Evolutionary conservation across 2,113 vertebrate species (phyloP).

Genomic region (Lampris incognitus): DNA sequence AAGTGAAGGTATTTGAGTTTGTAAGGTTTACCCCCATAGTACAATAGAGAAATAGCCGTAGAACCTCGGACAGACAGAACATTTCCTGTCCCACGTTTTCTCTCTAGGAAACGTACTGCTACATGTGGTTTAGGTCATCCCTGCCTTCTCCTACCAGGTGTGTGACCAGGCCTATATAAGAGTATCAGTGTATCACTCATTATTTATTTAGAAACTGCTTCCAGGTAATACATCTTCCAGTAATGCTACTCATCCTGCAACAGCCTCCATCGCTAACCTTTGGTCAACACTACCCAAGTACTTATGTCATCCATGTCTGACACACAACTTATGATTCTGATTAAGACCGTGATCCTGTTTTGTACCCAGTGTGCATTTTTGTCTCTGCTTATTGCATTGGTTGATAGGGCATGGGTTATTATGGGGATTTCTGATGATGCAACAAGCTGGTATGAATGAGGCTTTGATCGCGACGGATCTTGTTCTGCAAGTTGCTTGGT

Average conservation of each 20-base stretch:
- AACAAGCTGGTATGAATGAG: constrained; percentile 23
- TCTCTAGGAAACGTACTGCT: not conserved
- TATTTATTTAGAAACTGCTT: constrained; percentile 45
- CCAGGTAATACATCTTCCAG: constrained; percentile 37
- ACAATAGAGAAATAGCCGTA: not conserved
- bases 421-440: constrained; percentile 1
- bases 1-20: too few relatives aligned
- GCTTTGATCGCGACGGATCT: constrained; percentile 9
- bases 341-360: constrained; percentile 50
- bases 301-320: constrained; percentile 18
- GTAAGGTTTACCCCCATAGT: too few relatives aligned
- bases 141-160: constrained; percentile 35
- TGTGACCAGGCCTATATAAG: constrained; percentile 33
- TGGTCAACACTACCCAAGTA: not conserved
- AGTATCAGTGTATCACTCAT: constrained; percentile 59
- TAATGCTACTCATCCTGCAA: not conserved
- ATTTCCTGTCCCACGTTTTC: not conserved
- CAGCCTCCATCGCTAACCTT: not conserved
- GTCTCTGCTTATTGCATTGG: not conserved
- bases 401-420: constrained; percentile 5
- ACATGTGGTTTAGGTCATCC: not conserved
- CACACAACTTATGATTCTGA: constrained; percentile 45
- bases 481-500: not conserved
- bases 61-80: not conserved
- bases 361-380: not conserved